phyloP scores from a whole-genome alignment of 1,140 invertebrate species.

The Oedothorax gibbosus region DNA sequence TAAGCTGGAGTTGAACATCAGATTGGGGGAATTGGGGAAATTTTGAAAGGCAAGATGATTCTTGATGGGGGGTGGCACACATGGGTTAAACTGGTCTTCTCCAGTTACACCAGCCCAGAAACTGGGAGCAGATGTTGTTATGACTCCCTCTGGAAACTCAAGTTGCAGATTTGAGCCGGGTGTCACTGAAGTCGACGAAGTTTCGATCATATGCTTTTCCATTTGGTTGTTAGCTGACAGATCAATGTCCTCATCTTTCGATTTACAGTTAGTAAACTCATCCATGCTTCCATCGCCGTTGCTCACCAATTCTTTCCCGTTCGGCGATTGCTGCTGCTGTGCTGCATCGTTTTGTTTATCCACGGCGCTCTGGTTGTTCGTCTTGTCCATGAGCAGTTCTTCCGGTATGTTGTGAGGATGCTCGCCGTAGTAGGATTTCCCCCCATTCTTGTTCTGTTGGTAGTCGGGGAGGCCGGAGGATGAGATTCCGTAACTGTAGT shows the following conservation, averaged over 20 bases:
- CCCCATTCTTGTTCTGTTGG: constrained; percentile 66
- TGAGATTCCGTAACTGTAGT: constrained; percentile 69
- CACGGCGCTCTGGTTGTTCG: constrained; percentile 5
- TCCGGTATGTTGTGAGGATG: constrained; percentile 73
- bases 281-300: constrained; percentile 62
- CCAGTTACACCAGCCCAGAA: constrained; percentile 69
- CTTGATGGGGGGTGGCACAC: constrained; percentile 68
- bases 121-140: constrained; percentile 66
- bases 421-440: constrained; percentile 67
- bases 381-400: constrained; percentile 69
- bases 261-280: constrained; percentile 61
- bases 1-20: constrained; percentile 68
- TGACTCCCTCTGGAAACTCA: constrained; percentile 64
- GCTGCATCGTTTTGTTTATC: constrained; percentile 55
- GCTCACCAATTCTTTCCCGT: constrained; percentile 63
- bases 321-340: constrained; percentile 29
- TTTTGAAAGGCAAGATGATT: constrained; percentile 71
- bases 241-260: constrained; percentile 63
- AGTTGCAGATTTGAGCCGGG: constrained; percentile 63
- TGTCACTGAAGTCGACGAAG: constrained; percentile 44
- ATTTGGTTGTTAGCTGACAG: constrained; percentile 40
- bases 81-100: constrained; percentile 70
- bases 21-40: constrained; percentile 68
- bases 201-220: constrained; percentile 52
- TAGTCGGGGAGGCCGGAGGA: constrained; percentile 67